These are phyloP conservation scores for Malurus cyaneus DNA, from an alignment of 2,113 vertebrate genomes.

Conservation along the genomic window DNA sequence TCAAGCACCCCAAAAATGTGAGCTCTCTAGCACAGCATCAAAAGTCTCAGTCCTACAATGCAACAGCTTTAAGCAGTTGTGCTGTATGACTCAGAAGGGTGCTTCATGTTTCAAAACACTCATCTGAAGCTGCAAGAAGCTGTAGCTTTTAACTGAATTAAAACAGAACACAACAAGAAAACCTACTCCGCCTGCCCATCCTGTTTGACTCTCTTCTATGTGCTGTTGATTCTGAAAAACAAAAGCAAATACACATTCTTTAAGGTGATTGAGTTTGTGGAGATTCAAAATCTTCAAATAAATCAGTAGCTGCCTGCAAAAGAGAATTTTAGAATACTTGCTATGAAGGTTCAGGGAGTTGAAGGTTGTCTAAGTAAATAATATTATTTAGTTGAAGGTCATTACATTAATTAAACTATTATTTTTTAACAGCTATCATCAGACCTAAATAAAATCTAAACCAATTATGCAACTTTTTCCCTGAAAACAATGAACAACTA, in stretches of 20 bases:
- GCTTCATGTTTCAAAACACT: conserved; percentile 1
- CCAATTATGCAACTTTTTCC: neutral
- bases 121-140: neutral
- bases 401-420: neutral
- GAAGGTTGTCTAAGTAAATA: neutral
- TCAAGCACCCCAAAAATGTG: neutral
- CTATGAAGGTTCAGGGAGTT: neutral
- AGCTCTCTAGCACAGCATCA: neutral
- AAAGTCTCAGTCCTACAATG: neutral
- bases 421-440: neutral
- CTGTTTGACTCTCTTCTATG: conserved; percentile 87
- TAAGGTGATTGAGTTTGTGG: neutral
- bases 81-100: neutral
- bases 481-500: neutral
- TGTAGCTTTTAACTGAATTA: conserved; percentile 30
- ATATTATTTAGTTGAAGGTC: neutral
- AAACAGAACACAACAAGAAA: conserved; percentile 31
- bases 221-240: conserved; percentile 77
- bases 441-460: neutral
- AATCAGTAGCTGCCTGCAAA: neutral
- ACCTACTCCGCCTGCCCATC: conserved; percentile 94
- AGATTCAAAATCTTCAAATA: neutral
- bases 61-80: neutral
- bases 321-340: neutral
- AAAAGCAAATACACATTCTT: conserved; percentile 8